These are phyloP conservation scores for Semicossyphus pulcher DNA, from an alignment of 2,113 vertebrate genomes.

Conservation along the genomic window DNA sequence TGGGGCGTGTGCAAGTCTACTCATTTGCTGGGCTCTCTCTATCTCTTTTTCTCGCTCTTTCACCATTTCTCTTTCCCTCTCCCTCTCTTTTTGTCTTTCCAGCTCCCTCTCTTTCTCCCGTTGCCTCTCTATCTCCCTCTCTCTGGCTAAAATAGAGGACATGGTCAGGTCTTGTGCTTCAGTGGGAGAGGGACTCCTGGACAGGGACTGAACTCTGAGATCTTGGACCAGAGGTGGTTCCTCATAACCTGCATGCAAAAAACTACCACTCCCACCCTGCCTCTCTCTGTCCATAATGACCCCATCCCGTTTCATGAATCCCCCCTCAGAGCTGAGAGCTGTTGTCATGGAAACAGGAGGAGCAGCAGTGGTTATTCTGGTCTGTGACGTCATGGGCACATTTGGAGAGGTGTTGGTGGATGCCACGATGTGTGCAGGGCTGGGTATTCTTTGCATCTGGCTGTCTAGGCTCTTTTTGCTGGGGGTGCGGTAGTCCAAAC, in stretches of 20 bases:
- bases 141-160: slow-evolving; percentile 79
- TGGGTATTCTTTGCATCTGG: slow-evolving; percentile 72
- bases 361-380: slow-evolving; percentile 74
- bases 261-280: slow-evolving; percentile 61
- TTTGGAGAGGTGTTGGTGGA: slow-evolving; percentile 68
- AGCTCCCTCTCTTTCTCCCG: slow-evolving; percentile 61
- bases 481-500: slow-evolving; percentile 81
- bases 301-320: slow-evolving; percentile 75
- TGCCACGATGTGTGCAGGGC: slow-evolving; percentile 64
- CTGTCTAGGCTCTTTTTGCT: slow-evolving; percentile 76
- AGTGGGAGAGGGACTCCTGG: slow-evolving; percentile 75
- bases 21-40: slow-evolving; percentile 67
- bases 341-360: slow-evolving; percentile 80
- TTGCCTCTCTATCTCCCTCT: slow-evolving; percentile 75
- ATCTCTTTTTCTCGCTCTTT: slow-evolving; percentile 63
- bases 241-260: slow-evolving; percentile 60
- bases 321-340: slow-evolving; percentile 67
- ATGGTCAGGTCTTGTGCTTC: slow-evolving; percentile 85
- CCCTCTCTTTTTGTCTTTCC: slow-evolving; percentile 59
- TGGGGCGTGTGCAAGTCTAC: slow-evolving; percentile 44
- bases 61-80: slow-evolving; percentile 54
- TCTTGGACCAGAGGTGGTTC: slow-evolving; percentile 71
- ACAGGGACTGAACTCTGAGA: slow-evolving; percentile 71
- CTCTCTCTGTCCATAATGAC: slow-evolving; percentile 79
- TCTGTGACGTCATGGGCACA: slow-evolving; percentile 68